A percentile compares a stretch with the other conserved stretches of the same genome.
Conservation (phyloP, 2,113 vertebrate species). For the Chionomys nivalis region DNA sequence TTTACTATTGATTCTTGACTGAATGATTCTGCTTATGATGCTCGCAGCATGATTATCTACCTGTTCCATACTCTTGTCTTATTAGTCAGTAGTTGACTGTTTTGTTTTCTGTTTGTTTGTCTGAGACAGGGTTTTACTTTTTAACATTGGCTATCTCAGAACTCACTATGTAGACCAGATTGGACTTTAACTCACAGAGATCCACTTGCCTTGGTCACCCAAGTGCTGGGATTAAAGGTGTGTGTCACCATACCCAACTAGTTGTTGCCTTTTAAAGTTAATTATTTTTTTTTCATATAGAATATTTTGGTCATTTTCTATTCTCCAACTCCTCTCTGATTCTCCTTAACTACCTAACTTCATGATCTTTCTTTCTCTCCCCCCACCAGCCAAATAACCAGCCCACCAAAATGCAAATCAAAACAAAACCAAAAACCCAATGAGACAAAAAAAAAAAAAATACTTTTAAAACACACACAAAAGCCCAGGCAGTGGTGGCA, state of each 20-base stretch:
- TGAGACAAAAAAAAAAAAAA: background rate
- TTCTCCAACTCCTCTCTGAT: background rate
- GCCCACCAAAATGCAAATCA: background rate
- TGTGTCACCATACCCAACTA: background rate
- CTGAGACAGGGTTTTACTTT: background rate
- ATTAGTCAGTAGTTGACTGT: background rate
- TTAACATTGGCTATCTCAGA: background rate
- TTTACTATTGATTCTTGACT: conserved; percentile 19
- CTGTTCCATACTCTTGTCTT: background rate
- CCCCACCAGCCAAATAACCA: background rate
- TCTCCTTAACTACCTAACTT: background rate
- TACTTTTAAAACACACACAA: background rate
- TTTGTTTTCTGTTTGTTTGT: background rate
- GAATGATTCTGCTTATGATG: conserved; percentile 22
- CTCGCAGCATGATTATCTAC: conserved; percentile 42
- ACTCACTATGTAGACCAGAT: background rate
- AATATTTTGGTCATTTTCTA: background rate
- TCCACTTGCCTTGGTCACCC: background rate
- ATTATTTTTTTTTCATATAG: background rate
- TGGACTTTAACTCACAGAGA: background rate
- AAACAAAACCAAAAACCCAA: background rate
- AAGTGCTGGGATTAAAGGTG: background rate
- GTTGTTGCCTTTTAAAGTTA: background rate
- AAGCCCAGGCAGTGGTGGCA: background rate
- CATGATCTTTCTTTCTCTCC: background rate